These are phyloP conservation scores for Hydriomena furcata DNA, from an alignment of 2,888 invertebrate genomes.

Conservation along the genomic window DNA sequence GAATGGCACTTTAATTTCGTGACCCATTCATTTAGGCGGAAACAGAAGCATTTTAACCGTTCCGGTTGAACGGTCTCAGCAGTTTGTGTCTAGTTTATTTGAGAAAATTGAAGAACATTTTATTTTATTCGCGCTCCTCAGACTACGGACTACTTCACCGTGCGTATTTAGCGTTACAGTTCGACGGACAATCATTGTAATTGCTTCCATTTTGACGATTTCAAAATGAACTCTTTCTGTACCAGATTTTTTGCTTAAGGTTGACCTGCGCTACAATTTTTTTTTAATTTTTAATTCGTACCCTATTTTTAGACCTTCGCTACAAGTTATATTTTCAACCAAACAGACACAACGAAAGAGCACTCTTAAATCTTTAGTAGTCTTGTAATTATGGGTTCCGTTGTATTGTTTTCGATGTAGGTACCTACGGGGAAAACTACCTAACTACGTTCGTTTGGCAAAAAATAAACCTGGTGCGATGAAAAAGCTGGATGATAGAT, in stretches of 20 bases:
- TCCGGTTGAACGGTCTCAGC: background rate
- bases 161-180: constrained; percentile 12
- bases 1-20: constrained; percentile 4
- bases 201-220: constrained; percentile 30
- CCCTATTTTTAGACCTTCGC: too few species aligned
- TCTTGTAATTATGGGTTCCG: too few species aligned
- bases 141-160: constrained; percentile 10
- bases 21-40: constrained; percentile 3
- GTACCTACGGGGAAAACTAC: too few species aligned
- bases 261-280: too few species aligned
- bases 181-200: constrained; percentile 35
- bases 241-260: background rate
- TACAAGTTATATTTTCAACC: too few species aligned
- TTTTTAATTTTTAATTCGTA: too few species aligned
- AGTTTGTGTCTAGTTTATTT: constrained; percentile 6
- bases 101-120: constrained; percentile 12
- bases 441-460: too few species aligned
- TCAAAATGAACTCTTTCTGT: constrained; percentile 34
- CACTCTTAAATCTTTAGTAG: too few species aligned
- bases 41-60: constrained; percentile 6
- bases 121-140: constrained; percentile 7
- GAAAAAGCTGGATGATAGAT: constrained; percentile 1
- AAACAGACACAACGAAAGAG: too few species aligned
- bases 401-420: too few species aligned
- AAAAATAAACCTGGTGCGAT: too few species aligned